phyloP scores from a whole-genome alignment of 1,140 invertebrate species.

The Anagrus nilaparvatae region DNA sequence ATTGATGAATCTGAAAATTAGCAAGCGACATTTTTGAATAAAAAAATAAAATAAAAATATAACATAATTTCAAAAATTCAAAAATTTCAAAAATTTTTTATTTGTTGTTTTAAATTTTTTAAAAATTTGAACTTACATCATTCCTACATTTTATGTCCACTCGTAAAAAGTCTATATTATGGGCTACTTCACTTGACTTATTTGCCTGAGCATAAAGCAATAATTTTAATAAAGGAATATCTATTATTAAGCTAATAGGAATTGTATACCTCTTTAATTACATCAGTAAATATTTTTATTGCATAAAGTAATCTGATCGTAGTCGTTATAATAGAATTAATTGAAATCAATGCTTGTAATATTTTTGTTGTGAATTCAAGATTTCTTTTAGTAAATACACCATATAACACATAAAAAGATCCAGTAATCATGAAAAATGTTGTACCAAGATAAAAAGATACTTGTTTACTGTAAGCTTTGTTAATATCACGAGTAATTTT shows the following conservation, averaged over 20 bases:
- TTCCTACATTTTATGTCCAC: slow-evolving; percentile 2
- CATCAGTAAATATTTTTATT: no score
- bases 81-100: no score
- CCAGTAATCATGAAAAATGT: slow-evolving; percentile 19
- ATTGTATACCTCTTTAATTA: no score
- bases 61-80: no score
- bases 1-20: slow-evolving; percentile 24
- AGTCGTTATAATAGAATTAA: no score
- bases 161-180: slow-evolving; percentile 7
- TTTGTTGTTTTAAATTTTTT: slow-evolving; percentile 19
- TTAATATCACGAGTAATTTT: slow-evolving; percentile 17
- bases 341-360: no score
- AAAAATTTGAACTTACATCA: slow-evolving; percentile 13
- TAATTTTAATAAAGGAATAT: no score
- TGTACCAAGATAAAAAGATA: slow-evolving; percentile 18
- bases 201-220: slow-evolving; percentile 13
- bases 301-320: no score
- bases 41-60: no score
- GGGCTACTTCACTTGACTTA: slow-evolving; percentile 11
- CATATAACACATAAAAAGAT: slow-evolving; percentile 18
- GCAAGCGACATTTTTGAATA: no score
- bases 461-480: slow-evolving; percentile 19
- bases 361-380: neutral
- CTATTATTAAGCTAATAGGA: no score
- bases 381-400: neutral